Evolutionary conservation across 2,888 invertebrate genomes (phyloP).

Genomic region (Sarcophaga carnaria): DNA sequence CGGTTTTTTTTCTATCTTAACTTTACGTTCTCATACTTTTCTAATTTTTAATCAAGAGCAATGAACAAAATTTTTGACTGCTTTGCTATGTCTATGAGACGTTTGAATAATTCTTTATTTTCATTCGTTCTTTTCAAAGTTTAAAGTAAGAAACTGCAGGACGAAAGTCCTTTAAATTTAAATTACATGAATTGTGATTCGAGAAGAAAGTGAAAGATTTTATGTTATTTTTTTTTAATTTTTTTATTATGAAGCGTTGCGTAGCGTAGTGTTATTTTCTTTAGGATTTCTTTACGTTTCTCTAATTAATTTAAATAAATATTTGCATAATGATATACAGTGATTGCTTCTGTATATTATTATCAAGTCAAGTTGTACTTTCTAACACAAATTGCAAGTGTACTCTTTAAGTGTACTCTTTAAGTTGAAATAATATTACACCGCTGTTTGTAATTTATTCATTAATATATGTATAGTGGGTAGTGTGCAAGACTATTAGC

Average conservation of each 20-base stretch:
- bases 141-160: background rate
- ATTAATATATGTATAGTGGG: no score
- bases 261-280: background rate
- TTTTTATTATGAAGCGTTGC: background rate
- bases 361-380: no score
- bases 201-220: background rate
- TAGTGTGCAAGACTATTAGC: no score
- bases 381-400: no score
- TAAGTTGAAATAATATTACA: no score
- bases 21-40: conserved; percentile 17
- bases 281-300: no score
- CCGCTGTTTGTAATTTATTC: no score
- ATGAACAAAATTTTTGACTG: conserved; percentile 16
- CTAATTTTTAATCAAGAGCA: conserved; percentile 39
- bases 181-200: conserved; percentile 4
- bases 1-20: background rate
- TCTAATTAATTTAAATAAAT: no score
- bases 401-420: no score
- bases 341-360: no score
- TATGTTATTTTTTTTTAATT: background rate
- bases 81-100: background rate
- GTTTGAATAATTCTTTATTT: conserved; percentile 7
- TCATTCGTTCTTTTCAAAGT: background rate
- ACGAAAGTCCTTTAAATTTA: conserved; percentile 2
- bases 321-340: no score